Evolutionary conservation across 2,888 invertebrate species (phyloP).

Genomic region (Lottia scabra): DNA sequence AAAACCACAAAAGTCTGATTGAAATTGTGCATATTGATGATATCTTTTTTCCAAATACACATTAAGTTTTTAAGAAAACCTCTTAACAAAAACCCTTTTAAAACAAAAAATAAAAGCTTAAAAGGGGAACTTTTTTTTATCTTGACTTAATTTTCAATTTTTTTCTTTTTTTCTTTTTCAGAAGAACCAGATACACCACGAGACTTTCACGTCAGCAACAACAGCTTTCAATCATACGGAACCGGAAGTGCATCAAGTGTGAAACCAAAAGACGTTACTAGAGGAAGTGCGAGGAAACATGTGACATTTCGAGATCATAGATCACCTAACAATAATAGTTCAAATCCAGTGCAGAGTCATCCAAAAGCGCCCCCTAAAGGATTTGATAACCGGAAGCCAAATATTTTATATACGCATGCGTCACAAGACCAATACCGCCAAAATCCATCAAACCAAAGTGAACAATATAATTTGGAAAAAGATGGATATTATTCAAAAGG

Average conservation of each 20-base stretch:
- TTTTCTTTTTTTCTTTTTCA: not conserved
- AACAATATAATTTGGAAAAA: not conserved
- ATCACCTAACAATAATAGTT: not conserved
- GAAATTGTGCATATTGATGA: too few species aligned
- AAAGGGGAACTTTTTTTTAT: too few species aligned
- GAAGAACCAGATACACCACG: not conserved
- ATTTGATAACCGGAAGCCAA: not conserved
- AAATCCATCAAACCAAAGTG: too few species aligned
- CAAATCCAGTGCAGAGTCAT: not conserved
- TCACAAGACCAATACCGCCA: not conserved
- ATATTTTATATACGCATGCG: not conserved
- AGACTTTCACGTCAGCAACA: not conserved
- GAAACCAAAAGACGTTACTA: constrained; percentile 26
- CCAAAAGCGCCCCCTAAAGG: not conserved
- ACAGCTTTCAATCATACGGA: not conserved
- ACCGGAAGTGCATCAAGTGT: constrained; percentile 13
- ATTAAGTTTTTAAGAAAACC: too few species aligned
- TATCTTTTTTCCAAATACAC: too few species aligned
- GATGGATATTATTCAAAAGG: not conserved
- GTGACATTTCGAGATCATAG: constrained; percentile 36
- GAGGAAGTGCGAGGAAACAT: constrained; percentile 31
- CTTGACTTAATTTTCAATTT: too few species aligned
- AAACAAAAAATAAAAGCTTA: too few species aligned
- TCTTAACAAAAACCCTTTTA: too few species aligned
- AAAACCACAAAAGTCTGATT: too few species aligned